phyloP scores from a whole-genome alignment of 1,140 invertebrate genomes.

The Neocloeon triangulifer region DNA sequence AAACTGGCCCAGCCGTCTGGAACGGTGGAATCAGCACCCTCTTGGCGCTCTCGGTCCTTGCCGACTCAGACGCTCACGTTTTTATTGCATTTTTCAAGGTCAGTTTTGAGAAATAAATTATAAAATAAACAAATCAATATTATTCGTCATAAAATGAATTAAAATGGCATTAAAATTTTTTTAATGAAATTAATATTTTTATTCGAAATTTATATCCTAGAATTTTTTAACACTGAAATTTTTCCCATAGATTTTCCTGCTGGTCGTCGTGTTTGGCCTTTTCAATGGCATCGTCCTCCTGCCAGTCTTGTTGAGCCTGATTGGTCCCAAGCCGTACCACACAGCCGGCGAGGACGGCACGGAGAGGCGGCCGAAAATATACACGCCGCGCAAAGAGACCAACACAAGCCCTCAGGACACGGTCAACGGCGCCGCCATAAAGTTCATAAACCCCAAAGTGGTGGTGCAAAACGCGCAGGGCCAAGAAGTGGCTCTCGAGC shows the following conservation, averaged over 20 bases:
- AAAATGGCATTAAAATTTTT: not conserved
- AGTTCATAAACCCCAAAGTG: too few species aligned
- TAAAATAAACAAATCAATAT: too few species aligned
- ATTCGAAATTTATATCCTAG: not conserved
- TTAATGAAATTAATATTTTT: slow-evolving; percentile 1
- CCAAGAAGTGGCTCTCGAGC: too few species aligned
- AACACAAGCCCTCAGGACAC: too few species aligned
- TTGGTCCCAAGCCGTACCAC: slow-evolving; percentile 38
- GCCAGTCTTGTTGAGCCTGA: slow-evolving; percentile 47
- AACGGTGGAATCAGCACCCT: slow-evolving; percentile 61
- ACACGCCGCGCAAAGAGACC: too few species aligned
- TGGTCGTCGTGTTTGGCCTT: slow-evolving; percentile 51
- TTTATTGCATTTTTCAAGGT: slow-evolving; percentile 61
- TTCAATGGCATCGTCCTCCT: slow-evolving; percentile 53
- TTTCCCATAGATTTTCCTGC: slow-evolving; percentile 37
- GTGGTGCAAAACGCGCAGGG: too few species aligned
- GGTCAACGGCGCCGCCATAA: too few species aligned
- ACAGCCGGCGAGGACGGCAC: too few species aligned
- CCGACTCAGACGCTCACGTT: slow-evolving; percentile 49
- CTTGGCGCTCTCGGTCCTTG: slow-evolving; percentile 46
- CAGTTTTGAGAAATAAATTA: slow-evolving; percentile 4
- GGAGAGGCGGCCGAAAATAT: too few species aligned
- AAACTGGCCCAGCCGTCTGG: slow-evolving; percentile 57
- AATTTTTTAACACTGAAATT: slow-evolving; percentile 7
- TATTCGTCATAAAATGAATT: too few species aligned